Base-by-base conservation (phyloP, 2,888 invertebrate species). In the Drosophila setosimentum region DNA sequence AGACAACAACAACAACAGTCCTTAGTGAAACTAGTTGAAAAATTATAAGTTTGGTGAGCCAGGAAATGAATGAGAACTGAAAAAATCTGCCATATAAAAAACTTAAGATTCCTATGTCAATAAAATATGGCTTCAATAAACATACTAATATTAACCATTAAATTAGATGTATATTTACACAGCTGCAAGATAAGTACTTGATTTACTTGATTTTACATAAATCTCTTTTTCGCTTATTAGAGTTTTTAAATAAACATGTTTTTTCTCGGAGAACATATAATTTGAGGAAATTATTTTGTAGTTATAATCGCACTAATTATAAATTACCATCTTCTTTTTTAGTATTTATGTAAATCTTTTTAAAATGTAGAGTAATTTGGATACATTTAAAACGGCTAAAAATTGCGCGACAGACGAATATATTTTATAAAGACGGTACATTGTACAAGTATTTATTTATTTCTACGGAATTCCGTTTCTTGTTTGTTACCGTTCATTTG, bases 21-120 rank as follows among this genome's bases (percentile, higher is more conserved):
- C 30, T 21, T 27, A 29, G 16, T 18, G 21, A 57, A 76, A 76
- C 63, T 64, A 66, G 65, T 76, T 62, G 32, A 65, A 37, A 50
- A 33, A 18, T 59, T 62, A 59, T 42, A 45, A 60, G 62, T 70
- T 49, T 70, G 49, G 53, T 21, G 2, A 42, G 21, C 27, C 69
- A 53, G 64, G 57, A 68, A 68, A 50, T 68, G 35, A 13, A 35
- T 50, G 55, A n/a, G 29, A 21, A 49, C 8, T 33, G 16, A 13
- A 21, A 21, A 21, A 16, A 45, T 8, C 2, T 4, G 13, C 7
- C 4, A 2, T 4, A 8, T 21, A 29, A 48, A 24, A 2, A 18
- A 0, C 21, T 33, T 27, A 7, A 29, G 16, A 13, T 21, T 42
- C 3, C 21, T 40, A 40, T 10, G 11, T 11, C 5, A 42, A 21